Conservation (phyloP, 2,888 invertebrate species). For the Leptopilina myrica region DNA sequence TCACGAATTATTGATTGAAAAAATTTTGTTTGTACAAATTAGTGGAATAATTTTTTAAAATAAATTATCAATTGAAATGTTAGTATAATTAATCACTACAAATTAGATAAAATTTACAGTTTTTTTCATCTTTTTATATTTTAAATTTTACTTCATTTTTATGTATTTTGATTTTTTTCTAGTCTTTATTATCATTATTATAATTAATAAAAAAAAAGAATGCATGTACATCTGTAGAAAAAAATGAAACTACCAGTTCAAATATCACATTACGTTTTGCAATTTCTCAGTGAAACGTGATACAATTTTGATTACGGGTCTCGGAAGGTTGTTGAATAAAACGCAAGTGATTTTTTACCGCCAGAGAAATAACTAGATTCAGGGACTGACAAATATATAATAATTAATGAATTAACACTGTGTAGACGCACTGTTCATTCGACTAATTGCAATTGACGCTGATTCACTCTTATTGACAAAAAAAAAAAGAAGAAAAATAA, state of each 20-base stretch:
- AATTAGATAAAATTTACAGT: too few relatives aligned
- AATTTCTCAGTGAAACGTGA: constrained; percentile 9
- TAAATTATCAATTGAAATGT: too few relatives aligned
- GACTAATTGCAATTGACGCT: background rate
- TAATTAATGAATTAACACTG: background rate
- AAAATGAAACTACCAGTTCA: background rate
- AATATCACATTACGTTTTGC: constrained; percentile 7
- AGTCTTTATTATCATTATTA: background rate
- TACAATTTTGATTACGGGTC: background rate
- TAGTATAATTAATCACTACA: too few relatives aligned
- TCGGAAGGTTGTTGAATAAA: background rate
- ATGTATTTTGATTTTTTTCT: background rate
- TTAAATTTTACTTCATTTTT: too few relatives aligned
- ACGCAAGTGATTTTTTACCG: background rate
- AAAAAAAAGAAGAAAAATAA: background rate
- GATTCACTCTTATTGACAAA: background rate
- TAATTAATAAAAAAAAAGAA: background rate
- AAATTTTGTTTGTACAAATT: too few relatives aligned
- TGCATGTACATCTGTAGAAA: background rate
- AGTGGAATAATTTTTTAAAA: too few relatives aligned
- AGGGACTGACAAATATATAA: background rate
- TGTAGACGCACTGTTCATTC: background rate
- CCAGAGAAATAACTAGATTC: background rate
- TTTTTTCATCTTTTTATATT: too few relatives aligned
- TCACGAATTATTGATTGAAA: too few relatives aligned